Conservation (phyloP, 2,888 invertebrate species). For the Pherbina coryleti region DNA sequence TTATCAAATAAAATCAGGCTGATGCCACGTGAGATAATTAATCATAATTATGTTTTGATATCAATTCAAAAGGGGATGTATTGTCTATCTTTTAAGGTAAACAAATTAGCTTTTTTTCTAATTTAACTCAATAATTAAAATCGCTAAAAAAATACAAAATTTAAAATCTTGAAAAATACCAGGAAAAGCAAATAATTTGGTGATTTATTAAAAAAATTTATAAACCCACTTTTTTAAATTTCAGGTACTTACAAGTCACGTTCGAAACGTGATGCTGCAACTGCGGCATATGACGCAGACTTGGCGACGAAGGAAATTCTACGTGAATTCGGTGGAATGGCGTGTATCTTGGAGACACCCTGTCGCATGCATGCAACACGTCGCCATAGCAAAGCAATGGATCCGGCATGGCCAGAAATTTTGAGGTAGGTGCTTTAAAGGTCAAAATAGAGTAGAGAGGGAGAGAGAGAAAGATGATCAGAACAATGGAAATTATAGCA, state of each 20-base stretch:
- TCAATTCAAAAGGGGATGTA: no score
- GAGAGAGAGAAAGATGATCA: neutral
- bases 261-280: slow-evolving; percentile 72
- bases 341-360: slow-evolving; percentile 84
- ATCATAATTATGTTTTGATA: no score
- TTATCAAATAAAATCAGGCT: no score
- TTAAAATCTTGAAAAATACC: neutral
- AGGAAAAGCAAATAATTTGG: neutral
- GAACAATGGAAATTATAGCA: neutral
- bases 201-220: neutral
- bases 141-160: no score
- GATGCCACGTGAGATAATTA: no score
- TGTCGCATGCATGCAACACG: slow-evolving; percentile 72
- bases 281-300: slow-evolving; percentile 74
- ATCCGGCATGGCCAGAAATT: slow-evolving; percentile 70
- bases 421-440: slow-evolving; percentile 76
- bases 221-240: slow-evolving; percentile 33
- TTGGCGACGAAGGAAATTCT: slow-evolving; percentile 86
- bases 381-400: slow-evolving; percentile 54
- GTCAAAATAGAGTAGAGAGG: neutral
- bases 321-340: slow-evolving; percentile 81
- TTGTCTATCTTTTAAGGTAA: no score
- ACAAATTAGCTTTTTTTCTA: no score
- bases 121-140: no score
- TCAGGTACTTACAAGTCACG: slow-evolving; percentile 80